Conservation (phyloP, 2,797 vertebrate species). For the Enteromius fasciolatus region DNA sequence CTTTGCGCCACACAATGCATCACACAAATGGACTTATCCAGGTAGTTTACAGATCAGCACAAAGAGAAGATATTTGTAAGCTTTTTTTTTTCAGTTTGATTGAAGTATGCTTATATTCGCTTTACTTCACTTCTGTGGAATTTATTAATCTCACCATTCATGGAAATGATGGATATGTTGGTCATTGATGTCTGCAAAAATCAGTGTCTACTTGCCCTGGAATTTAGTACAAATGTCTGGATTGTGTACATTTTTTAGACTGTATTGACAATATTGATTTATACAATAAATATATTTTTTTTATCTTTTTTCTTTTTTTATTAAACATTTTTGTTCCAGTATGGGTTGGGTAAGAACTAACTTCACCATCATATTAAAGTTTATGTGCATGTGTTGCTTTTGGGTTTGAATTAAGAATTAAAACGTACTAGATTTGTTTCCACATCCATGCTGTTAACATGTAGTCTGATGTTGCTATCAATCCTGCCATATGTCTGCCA, state of each 20-base stretch:
- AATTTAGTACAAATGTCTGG: neutral
- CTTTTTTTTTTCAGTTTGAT: neutral
- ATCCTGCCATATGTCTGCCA: neutral
- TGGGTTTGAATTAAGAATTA: neutral
- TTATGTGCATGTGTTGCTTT: neutral
- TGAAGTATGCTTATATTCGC: neutral
- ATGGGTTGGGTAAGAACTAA: neutral
- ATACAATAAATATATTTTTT: neutral
- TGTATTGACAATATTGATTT: neutral
- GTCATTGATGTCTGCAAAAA: neutral
- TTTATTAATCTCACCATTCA: slow-evolving; percentile 8
- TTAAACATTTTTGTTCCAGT: neutral
- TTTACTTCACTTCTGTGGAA: neutral
- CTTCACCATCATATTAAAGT: neutral
- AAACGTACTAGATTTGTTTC: neutral
- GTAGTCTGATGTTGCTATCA: neutral
- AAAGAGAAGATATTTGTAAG: neutral
- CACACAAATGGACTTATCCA: neutral
- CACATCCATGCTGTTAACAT: neutral
- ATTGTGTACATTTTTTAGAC: neutral
- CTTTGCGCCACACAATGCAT: neutral
- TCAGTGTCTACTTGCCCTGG: neutral
- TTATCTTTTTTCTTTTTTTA: neutral
- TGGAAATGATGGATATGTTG: slow-evolving; percentile 14
- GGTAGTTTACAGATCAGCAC: neutral